Evolutionary conservation across 2,113 vertebrate genomes (phyloP).

Genomic region (Chaetura pelagica): DNA sequence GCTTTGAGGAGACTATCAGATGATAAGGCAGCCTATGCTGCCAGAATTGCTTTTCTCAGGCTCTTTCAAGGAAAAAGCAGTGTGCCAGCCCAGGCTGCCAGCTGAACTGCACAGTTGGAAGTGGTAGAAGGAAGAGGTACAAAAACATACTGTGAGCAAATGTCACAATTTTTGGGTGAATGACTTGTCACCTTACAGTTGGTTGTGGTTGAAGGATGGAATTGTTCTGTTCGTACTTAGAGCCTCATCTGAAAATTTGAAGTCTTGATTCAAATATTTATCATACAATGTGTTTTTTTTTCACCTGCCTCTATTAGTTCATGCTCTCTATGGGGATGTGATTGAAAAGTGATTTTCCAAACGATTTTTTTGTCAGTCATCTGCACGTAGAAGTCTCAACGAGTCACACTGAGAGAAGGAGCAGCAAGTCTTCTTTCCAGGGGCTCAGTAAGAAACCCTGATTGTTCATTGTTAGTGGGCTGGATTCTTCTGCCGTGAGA

Average conservation of each 20-base stretch:
- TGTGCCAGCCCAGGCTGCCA: not conserved
- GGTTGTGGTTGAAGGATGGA: not conserved
- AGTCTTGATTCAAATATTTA: not conserved
- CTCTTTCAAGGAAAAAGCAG: not conserved
- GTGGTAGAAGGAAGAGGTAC: not conserved
- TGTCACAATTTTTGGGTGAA: not conserved
- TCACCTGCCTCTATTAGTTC: not conserved
- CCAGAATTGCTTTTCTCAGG: not conserved
- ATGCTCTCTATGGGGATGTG: not conserved
- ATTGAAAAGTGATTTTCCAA: not conserved
- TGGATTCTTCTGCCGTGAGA: not conserved
- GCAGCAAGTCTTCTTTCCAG: not conserved
- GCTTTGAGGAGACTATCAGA: not conserved
- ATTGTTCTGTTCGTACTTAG: not conserved
- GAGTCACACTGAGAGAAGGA: not conserved
- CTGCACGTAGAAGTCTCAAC: not conserved
- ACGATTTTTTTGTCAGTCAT: not conserved
- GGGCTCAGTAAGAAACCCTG: not conserved
- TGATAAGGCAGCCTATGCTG: not conserved
- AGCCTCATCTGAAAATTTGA: not conserved
- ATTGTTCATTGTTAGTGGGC: not conserved
- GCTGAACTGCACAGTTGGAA: rapidly evolving
- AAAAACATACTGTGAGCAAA: not conserved
- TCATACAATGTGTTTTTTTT: rapidly evolving
- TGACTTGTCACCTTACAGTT: not conserved